These are phyloP conservation scores for Ditylenchus dipsaci DNA, from an alignment of 1,140 invertebrate genomes.

Conservation along the genomic window DNA sequence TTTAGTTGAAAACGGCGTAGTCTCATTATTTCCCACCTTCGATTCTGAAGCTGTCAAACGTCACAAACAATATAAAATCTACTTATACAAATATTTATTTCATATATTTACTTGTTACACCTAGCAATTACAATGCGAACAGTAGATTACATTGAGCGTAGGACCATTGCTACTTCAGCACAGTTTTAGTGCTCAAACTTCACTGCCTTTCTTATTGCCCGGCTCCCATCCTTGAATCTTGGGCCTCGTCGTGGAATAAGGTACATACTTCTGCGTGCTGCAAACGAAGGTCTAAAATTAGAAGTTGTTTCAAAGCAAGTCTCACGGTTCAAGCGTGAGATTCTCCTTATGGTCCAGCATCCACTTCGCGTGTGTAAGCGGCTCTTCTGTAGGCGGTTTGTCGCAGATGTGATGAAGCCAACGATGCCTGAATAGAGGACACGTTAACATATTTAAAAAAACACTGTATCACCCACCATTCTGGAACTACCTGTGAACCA, in stretches of 20 bases:
- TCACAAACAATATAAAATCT: too few species aligned
- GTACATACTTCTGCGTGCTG: constrained; percentile 53
- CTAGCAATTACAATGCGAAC: background rate
- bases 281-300: constrained; percentile 18
- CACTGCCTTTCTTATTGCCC: constrained; percentile 21
- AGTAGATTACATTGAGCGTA: too few species aligned
- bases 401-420: constrained; percentile 57
- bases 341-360: constrained; percentile 52
- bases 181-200: background rate
- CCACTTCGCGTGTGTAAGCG: constrained; percentile 41
- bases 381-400: constrained; percentile 45
- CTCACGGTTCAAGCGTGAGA: constrained; percentile 16
- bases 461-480: constrained; percentile 73
- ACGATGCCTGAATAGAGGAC: constrained; percentile 64
- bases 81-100: background rate
- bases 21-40: too few species aligned
- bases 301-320: background rate
- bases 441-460: background rate
- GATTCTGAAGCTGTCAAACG: too few species aligned
- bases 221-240: constrained; percentile 55
- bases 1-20: too few species aligned
- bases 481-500: constrained; percentile 81
- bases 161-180: too few species aligned
- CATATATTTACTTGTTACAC: background rate
- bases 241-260: constrained; percentile 55